Conservation (phyloP, 1,140 invertebrate genomes). For the Drepana arcuata region DNA sequence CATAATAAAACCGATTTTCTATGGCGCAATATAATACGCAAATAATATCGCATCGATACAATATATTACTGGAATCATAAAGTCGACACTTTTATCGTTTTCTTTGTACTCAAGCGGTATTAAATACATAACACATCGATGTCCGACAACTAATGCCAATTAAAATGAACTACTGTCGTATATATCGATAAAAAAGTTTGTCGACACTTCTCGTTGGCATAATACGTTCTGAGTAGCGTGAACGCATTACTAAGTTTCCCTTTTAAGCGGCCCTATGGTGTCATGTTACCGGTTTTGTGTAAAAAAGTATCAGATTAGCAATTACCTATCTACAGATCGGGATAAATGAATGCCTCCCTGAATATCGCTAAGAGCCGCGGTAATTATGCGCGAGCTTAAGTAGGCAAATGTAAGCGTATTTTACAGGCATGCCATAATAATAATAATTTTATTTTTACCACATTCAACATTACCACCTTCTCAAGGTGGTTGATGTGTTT, state of each 20-base stretch:
- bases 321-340: conserved; percentile 30
- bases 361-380: conserved; percentile 22
- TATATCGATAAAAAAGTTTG: conserved; percentile 51
- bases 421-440: conserved; percentile 10
- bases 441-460: conserved; percentile 17
- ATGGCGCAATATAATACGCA: too few species aligned
- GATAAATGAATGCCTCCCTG: conserved; percentile 24
- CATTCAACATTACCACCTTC: too few species aligned
- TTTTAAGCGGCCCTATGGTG: conserved; percentile 43
- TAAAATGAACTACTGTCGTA: conserved; percentile 36
- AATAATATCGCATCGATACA: too few species aligned
- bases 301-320: conserved; percentile 34
- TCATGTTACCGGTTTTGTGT: conserved; percentile 29
- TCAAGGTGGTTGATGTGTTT: too few species aligned
- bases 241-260: conserved; percentile 48
- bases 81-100: too few species aligned
- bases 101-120: too few species aligned
- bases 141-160: conserved; percentile 41
- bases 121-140: too few species aligned
- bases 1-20: too few species aligned
- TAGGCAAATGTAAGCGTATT: conserved; percentile 24
- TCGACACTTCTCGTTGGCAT: conserved; percentile 26
- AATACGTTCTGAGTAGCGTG: conserved; percentile 44
- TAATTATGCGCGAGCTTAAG: conserved; percentile 35
- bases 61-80: too few species aligned